Conservation (phyloP, 2,113 vertebrate genomes). For the Drymodes brunneopygia region DNA sequence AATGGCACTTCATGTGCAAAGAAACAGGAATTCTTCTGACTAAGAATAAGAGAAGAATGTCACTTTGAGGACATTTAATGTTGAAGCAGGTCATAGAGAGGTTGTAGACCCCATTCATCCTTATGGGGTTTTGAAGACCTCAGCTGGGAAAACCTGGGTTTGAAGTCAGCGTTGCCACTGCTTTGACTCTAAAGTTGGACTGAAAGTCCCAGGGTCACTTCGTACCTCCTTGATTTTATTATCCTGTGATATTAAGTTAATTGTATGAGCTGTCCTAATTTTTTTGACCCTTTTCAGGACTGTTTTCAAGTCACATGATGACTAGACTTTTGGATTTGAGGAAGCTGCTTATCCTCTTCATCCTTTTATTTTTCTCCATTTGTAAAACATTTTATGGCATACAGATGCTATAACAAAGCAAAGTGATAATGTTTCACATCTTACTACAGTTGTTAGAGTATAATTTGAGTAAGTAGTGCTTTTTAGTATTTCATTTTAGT, state of each 20-base stretch:
- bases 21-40: neutral
- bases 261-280: neutral
- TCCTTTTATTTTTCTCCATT: neutral
- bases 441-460: neutral
- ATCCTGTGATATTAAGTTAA: neutral
- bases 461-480: neutral
- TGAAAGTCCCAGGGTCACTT: neutral
- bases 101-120: neutral
- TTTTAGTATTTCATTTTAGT: neutral
- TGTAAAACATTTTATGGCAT: neutral
- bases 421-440: neutral
- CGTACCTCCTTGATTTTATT: neutral
- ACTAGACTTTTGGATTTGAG: neutral
- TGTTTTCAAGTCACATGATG: neutral
- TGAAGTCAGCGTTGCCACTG: neutral
- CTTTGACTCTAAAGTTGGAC: neutral
- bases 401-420: neutral
- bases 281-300: neutral
- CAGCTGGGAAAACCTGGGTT: neutral
- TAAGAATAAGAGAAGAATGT: neutral
- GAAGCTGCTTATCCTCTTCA: neutral
- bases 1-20: neutral
- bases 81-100: neutral
- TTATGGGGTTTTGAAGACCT: neutral
- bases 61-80: neutral